Percentiles rank a stretch among this genome's conserved stretches.
phyloP scores from a whole-genome alignment of 2,888 invertebrate species.

The Carcina quercana region DNA sequence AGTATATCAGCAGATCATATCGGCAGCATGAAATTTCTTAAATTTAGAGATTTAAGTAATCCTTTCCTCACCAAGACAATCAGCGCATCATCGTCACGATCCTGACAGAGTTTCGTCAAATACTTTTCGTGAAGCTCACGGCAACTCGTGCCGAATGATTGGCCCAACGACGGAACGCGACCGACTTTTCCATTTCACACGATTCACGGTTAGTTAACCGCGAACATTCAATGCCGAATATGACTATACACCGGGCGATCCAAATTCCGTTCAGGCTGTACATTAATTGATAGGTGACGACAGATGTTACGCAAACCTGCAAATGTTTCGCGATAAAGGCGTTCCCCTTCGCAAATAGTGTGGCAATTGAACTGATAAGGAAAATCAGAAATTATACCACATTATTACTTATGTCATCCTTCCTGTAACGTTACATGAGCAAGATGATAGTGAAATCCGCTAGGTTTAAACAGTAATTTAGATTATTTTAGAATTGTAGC shows the following conservation, averaged over 20 bases:
- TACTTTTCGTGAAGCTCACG: conserved; percentile 30
- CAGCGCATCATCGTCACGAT: conserved; percentile 24
- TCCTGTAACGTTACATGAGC: too few relatives aligned
- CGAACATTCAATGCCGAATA: conserved; percentile 46
- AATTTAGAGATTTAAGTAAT: conserved; percentile 12
- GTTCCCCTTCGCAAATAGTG: conserved; percentile 32
- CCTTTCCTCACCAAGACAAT: conserved; percentile 28
- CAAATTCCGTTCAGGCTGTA: conserved; percentile 37
- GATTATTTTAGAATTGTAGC: too few relatives aligned
- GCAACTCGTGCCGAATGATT: conserved; percentile 26
- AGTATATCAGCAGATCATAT: too few relatives aligned
- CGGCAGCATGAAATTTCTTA: too few relatives aligned
- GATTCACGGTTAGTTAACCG: conserved; percentile 51
- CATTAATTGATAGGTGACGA: conserved; percentile 60
- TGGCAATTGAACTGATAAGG: conserved; percentile 37
- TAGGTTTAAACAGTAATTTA: too few relatives aligned
- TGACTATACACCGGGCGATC: conserved; percentile 38
- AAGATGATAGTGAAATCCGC: too few relatives aligned
- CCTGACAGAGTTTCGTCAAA: conserved; percentile 25
- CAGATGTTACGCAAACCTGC: conserved; percentile 57
- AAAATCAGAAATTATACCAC: conserved; percentile 17
- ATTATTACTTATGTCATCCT: too few relatives aligned
- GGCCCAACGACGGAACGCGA: conserved; percentile 39
- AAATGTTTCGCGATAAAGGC: conserved; percentile 33
- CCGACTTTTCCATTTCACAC: conserved; percentile 43